phyloP scores from a whole-genome alignment of 2,888 invertebrate genomes.

The Drosophila neotestacea region DNA sequence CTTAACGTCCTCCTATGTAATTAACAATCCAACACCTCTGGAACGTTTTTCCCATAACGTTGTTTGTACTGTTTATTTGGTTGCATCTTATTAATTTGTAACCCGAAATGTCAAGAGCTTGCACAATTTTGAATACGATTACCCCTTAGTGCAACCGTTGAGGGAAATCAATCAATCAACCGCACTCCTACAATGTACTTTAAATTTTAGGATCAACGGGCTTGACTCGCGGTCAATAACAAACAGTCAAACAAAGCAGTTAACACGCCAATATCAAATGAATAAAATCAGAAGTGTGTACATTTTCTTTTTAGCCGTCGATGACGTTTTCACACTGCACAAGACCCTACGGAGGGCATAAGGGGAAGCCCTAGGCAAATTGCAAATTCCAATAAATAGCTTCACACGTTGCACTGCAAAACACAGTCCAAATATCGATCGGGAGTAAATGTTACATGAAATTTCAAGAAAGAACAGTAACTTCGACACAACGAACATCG shows the following conservation, averaged over 20 bases:
- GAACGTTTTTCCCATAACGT: neutral
- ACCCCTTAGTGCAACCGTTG: neutral
- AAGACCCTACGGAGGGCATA: neutral
- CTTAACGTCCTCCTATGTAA: neutral
- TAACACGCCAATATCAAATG: slow-evolving; percentile 44
- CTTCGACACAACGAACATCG: no score
- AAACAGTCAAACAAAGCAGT: slow-evolving; percentile 42
- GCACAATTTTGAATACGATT: slow-evolving; percentile 10
- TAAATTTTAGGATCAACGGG: slow-evolving; percentile 16
- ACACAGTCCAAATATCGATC: slow-evolving; percentile 22
- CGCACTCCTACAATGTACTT: slow-evolving; percentile 28
- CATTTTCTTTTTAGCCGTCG: slow-evolving; percentile 10
- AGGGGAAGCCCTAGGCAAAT: neutral
- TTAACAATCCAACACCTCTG: slow-evolving; percentile 5
- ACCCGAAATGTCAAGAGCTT: slow-evolving; percentile 14
- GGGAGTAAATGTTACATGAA: neutral
- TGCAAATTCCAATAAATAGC: neutral
- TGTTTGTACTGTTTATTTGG: neutral
- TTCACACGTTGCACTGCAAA: slow-evolving; percentile 24
- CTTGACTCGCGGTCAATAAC: slow-evolving; percentile 34
- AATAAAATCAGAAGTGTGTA: slow-evolving; percentile 34
- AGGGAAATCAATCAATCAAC: slow-evolving; percentile 1
- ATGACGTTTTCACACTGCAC: slow-evolving; percentile 38
- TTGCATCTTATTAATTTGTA: neutral
- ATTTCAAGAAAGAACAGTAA: no score